Evolutionary conservation across 2,888 invertebrate species (phyloP), one percentile per base, ranked within the genome.

Genomic region (Neuroscelio doddi): DNA sequence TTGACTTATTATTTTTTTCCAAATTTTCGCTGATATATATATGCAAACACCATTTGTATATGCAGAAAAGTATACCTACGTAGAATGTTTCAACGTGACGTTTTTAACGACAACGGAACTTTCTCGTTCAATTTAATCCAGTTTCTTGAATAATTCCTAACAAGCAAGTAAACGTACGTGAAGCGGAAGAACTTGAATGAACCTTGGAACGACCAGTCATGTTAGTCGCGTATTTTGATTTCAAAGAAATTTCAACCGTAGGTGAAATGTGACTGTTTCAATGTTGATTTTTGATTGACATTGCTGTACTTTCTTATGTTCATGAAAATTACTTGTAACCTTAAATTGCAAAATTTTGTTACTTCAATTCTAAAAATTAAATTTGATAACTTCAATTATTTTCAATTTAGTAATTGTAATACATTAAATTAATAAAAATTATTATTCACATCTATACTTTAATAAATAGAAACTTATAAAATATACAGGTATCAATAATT

Each of bases 101-200:
- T 79, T 80, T n/a, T 80, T 76, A 72, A 74, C 76, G 77, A 77
- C 78, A 80, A 79, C 77, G 75, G 75, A 80, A 82, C 81, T 82
- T 82, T 82, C 81, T 80, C 80, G 79, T 72, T 77, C 65, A 64
- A 72, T 66, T 78, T 76, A 80, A 80, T 81, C 80, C 79, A 80
- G 80, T 81, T 82, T 80, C 78, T 78, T 80, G 77, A 80, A 78
- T 81, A 80, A 80, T 79, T 71, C 69, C 56, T 63, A 44, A 61
- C 66, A 63, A 56, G 50, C 63, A 63, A 53, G 62, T 64, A 44
- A 44, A 56, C 53, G 44, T 30, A 41, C 14, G 46, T 45, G 24
- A 55, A 39, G 52, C 49, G 52, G 62, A 56, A 68, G 56, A 65
- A 57, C 66, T 55, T 61, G 49, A 52, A 58, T 62, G 58, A 67